Conservation (phyloP, 2,797 vertebrate species). For the Lacerta viridis region DNA sequence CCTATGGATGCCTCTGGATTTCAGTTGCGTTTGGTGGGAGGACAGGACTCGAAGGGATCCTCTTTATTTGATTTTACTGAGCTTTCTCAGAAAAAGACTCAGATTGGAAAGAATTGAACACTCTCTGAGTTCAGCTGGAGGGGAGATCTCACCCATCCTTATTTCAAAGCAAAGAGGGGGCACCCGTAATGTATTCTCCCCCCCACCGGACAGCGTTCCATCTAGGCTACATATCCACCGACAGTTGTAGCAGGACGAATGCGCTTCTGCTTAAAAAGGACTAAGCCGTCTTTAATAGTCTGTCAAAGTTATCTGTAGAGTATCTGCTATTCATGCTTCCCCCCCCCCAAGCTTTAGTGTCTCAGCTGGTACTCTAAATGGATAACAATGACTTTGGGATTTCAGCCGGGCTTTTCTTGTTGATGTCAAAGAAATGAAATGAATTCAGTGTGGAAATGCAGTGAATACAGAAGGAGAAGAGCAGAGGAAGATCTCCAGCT, state of each 20-base stretch:
- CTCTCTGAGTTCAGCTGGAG: background rate
- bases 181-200: background rate
- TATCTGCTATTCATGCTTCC: background rate
- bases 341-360: background rate
- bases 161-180: background rate
- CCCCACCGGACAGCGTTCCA: background rate
- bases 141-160: no score
- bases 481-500: no score
- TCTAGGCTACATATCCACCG: background rate
- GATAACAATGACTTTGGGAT: background rate
- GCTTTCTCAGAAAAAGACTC: background rate
- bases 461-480: background rate
- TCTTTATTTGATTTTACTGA: background rate
- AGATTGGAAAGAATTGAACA: background rate
- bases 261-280: conserved; percentile 8
- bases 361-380: background rate
- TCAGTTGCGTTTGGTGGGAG: background rate
- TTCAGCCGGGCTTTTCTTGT: conserved; percentile 12
- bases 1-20: background rate
- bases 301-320: conserved; percentile 10
- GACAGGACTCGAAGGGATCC: background rate
- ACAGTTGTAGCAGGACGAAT: background rate
- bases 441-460: background rate
- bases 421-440: conserved; percentile 7
- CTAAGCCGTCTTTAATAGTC: conserved; percentile 7